Conservation (phyloP, 2,113 vertebrate species). For the Tichodroma muraria region DNA sequence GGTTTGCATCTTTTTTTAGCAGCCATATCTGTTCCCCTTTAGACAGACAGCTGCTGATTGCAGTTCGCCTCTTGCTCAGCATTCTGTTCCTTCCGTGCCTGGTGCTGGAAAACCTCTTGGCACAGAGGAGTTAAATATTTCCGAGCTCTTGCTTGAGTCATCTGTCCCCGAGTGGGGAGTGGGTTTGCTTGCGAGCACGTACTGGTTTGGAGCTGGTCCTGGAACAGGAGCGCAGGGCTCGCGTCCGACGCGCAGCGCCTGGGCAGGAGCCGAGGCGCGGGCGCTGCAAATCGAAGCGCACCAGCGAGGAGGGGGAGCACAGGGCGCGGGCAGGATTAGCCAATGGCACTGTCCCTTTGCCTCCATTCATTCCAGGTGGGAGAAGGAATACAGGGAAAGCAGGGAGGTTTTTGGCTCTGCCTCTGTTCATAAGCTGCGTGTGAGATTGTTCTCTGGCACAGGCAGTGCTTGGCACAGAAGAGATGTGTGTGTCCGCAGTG, state of each 20-base stretch:
- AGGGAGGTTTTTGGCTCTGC: not conserved
- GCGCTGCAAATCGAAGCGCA: not conserved
- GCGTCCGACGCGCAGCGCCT: not conserved
- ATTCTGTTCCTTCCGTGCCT: not conserved
- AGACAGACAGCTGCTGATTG: not conserved
- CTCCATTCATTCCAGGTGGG: not conserved
- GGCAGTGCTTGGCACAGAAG: not conserved
- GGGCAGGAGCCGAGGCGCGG: not conserved
- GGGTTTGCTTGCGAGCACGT: constrained; percentile 45
- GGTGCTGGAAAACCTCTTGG: not conserved
- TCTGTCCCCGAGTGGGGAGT: constrained; percentile 14
- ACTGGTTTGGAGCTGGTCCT: constrained; percentile 25
- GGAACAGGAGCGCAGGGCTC: not conserved
- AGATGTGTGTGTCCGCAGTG: not conserved
- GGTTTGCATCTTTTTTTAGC: not conserved
- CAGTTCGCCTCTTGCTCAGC: not conserved
- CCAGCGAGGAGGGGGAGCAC: not conserved
- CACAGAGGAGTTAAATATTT: constrained; percentile 50
- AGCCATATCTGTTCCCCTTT: not conserved
- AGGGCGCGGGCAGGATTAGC: not conserved
- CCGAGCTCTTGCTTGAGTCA: constrained; percentile 27
- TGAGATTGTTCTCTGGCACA: not conserved
- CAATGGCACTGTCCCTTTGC: fast-evolving
- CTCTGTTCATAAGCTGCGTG: not conserved
- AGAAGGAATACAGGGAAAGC: not conserved